These are phyloP conservation scores for Myxocyprinus asiaticus DNA, from an alignment of 2,113 vertebrate genomes.

Conservation along the genomic window DNA sequence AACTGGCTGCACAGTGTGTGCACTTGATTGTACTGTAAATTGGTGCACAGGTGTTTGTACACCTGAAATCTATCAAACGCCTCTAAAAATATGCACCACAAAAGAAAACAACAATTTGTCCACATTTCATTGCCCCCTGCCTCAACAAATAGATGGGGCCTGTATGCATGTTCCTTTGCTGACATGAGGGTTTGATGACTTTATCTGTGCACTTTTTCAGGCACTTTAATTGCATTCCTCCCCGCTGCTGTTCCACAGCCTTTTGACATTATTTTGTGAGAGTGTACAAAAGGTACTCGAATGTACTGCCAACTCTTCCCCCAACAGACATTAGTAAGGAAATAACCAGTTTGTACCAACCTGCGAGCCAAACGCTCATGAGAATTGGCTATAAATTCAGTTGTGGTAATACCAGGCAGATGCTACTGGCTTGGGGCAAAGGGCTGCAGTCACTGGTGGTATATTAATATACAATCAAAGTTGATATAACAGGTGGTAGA, in stretches of 20 bases:
- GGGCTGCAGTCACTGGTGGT: too few species aligned
- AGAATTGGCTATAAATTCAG: neutral
- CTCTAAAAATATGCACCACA: neutral
- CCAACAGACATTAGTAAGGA: neutral
- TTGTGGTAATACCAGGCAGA: neutral
- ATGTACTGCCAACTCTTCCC: neutral
- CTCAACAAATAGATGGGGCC: neutral
- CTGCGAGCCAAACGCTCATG: neutral
- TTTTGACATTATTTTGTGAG: too few species aligned
- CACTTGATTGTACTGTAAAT: neutral
- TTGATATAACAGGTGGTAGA: neutral
- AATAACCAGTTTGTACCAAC: neutral
- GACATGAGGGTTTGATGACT: neutral
- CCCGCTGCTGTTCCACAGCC: too few species aligned
- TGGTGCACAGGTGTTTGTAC: neutral
- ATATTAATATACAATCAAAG: neutral
- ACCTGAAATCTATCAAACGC: neutral
- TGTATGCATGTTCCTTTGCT: neutral
- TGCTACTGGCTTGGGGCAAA: too few species aligned
- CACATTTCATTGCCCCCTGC: neutral
- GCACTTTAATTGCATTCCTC: too few species aligned
- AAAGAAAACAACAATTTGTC: neutral
- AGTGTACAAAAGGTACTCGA: neutral
- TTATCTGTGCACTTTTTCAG: too few species aligned
- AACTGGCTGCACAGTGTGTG: conserved; percentile 20